phyloP scores from a whole-genome alignment of 2,888 invertebrate genomes.

The Conistra vaccinii region DNA sequence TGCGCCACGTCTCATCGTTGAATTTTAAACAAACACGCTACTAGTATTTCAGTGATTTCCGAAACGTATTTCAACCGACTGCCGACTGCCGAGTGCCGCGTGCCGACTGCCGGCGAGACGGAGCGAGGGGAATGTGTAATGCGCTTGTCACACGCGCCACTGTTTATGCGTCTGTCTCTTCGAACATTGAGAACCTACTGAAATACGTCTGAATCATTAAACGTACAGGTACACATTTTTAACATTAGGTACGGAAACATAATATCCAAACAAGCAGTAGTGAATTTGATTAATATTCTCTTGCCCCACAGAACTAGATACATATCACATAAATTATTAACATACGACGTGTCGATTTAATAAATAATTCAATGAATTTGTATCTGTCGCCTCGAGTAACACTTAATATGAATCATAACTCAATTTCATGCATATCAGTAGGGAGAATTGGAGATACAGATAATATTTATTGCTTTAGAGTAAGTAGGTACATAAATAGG shows the following conservation, averaged over 20 bases:
- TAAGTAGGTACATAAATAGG: no score
- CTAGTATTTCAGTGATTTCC: slow-evolving; percentile 80
- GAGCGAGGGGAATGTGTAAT: slow-evolving; percentile 68
- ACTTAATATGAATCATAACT: slow-evolving; percentile 28
- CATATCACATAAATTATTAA: slow-evolving; percentile 6
- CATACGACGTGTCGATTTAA: slow-evolving; percentile 22
- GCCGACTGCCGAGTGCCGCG: slow-evolving; percentile 32
- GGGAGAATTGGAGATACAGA: background rate
- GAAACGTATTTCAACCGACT: slow-evolving; percentile 57
- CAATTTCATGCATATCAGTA: slow-evolving; percentile 27
- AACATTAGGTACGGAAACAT: background rate
- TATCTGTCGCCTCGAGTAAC: slow-evolving; percentile 36
- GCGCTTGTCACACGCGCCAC: slow-evolving; percentile 56
- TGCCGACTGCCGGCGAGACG: background rate
- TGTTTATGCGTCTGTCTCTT: slow-evolving; percentile 41
- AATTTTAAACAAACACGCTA: slow-evolving; percentile 81
- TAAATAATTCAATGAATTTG: slow-evolving; percentile 42
- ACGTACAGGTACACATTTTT: background rate
- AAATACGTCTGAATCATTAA: slow-evolving; percentile 29
- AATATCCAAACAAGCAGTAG: background rate
- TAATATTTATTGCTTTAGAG: slow-evolving; percentile 20
- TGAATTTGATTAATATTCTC: background rate
- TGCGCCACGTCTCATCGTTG: slow-evolving; percentile 76
- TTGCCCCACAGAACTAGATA: slow-evolving; percentile 1
- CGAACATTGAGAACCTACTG: slow-evolving; percentile 5